These are phyloP conservation scores for Mionectes olivaceus DNA, from an alignment of 2,797 vertebrate genomes.

Conservation along the genomic window DNA sequence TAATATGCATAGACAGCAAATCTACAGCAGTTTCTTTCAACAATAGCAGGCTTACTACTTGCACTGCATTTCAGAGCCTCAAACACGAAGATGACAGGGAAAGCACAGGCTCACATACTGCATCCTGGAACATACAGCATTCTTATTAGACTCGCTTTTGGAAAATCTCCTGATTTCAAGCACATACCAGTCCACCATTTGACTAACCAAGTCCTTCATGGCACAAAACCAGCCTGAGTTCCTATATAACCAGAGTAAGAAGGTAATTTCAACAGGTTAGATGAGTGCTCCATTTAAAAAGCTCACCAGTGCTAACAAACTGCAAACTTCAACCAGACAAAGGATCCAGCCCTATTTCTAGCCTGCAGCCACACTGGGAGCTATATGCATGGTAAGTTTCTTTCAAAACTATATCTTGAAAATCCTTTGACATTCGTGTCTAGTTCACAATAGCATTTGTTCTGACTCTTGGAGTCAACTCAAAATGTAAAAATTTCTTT, in stretches of 20 bases:
- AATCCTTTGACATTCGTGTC: not conserved
- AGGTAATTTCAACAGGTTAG: not conserved
- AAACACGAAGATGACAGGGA: not conserved
- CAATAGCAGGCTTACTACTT: not conserved
- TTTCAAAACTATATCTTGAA: not conserved
- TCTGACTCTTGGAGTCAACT: not conserved
- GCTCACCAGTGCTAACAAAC: not conserved
- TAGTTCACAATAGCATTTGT: not conserved
- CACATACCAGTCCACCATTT: not conserved
- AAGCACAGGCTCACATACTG: not conserved
- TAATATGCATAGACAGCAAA: not conserved
- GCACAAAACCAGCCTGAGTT: not conserved
- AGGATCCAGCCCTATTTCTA: not conserved
- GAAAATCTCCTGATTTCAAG: not conserved
- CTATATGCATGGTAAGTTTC: not conserved
- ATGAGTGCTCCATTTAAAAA: not conserved
- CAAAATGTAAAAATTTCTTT: not conserved
- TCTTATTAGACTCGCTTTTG: not conserved
- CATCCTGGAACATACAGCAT: not conserved
- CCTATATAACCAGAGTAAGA: not conserved
- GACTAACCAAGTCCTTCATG: not conserved
- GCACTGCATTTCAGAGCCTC: not conserved
- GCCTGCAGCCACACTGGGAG: not conserved
- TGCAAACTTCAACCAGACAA: fast-evolving
- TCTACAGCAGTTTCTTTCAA: not conserved